phyloP scores from a whole-genome alignment of 2,797 vertebrate genomes.

The Sebastes reedi region DNA sequence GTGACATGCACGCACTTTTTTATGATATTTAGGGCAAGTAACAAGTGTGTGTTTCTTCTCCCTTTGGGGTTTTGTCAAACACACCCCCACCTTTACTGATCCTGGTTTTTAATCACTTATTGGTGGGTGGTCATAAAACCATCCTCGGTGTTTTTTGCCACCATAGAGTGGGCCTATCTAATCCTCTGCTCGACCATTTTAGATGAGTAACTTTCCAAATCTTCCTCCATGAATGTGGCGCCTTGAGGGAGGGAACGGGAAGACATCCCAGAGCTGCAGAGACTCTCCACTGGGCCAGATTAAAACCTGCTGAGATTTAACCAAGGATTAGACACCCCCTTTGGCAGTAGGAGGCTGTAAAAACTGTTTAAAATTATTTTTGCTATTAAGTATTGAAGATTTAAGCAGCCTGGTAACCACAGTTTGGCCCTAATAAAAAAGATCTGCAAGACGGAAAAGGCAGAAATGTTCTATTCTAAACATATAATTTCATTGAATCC shows the following conservation, averaged over 20 bases:
- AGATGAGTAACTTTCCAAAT: constrained; percentile 55
- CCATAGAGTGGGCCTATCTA: constrained; percentile 57
- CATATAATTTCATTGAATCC: not conserved
- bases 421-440: constrained; percentile 7
- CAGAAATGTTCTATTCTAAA: not conserved
- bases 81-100: constrained; percentile 34
- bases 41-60: not conserved
- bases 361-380: constrained; percentile 57
- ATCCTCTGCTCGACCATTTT: constrained; percentile 63
- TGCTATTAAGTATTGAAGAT: constrained; percentile 41
- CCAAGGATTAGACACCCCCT: constrained; percentile 66
- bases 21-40: constrained; percentile 17
- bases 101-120: constrained; percentile 50
- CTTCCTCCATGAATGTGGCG: constrained; percentile 20
- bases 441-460: not conserved
- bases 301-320: constrained; percentile 71
- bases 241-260: constrained; percentile 41
- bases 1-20: not conserved
- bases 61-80: constrained; percentile 9
- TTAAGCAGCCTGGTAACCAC: constrained; percentile 14
- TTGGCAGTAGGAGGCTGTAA: constrained; percentile 37
- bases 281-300: constrained; percentile 61
- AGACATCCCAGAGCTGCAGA: constrained; percentile 38
- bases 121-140: constrained; percentile 67
- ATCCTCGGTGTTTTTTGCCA: constrained; percentile 25